Evolutionary conservation across 2,113 vertebrate species (phyloP).

Genomic region (Alosa alosa): DNA sequence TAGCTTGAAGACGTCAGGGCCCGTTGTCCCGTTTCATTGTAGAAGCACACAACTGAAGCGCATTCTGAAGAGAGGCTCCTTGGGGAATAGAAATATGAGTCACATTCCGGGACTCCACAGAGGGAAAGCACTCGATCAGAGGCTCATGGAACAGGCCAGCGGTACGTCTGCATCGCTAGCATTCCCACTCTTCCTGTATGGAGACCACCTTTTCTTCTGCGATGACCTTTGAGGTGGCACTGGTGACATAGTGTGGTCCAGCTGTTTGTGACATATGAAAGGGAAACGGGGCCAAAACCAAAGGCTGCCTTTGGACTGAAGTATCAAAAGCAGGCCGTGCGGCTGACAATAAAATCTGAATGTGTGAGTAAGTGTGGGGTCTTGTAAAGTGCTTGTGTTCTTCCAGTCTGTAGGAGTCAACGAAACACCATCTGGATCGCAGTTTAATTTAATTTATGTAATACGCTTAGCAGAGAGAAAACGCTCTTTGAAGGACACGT

Average conservation of each 20-base stretch:
- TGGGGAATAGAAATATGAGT: conserved; percentile 44
- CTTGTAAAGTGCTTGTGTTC: not conserved
- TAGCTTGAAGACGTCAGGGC: not conserved
- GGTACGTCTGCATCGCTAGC: conserved; percentile 33
- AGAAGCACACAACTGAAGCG: conserved; percentile 24
- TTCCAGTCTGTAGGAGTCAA: conserved; percentile 4
- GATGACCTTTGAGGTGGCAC: conserved; percentile 33
- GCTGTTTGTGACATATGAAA: not conserved
- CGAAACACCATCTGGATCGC: conserved; percentile 6
- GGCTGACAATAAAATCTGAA: not conserved
- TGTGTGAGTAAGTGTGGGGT: conserved; percentile 10
- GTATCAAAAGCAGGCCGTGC: not conserved
- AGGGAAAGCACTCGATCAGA: conserved; percentile 39
- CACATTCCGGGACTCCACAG: conserved; percentile 38
- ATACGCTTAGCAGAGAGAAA: not conserved
- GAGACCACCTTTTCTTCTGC: conserved; percentile 23
- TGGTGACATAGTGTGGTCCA: conserved; percentile 13
- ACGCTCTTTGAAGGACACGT: not conserved
- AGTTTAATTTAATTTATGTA: conserved; percentile 8
- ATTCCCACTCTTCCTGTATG: conserved; percentile 52
- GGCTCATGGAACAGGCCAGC: conserved; percentile 38
- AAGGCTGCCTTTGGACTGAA: not conserved
- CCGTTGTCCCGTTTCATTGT: conserved; percentile 10
- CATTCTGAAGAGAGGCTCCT: conserved; percentile 30
- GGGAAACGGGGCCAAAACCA: not conserved